A percentile compares a stretch with the other conserved stretches of the same genome.
phyloP scores from a whole-genome alignment of 2,888 invertebrate species.

The Eutolmus rufibarbis region DNA sequence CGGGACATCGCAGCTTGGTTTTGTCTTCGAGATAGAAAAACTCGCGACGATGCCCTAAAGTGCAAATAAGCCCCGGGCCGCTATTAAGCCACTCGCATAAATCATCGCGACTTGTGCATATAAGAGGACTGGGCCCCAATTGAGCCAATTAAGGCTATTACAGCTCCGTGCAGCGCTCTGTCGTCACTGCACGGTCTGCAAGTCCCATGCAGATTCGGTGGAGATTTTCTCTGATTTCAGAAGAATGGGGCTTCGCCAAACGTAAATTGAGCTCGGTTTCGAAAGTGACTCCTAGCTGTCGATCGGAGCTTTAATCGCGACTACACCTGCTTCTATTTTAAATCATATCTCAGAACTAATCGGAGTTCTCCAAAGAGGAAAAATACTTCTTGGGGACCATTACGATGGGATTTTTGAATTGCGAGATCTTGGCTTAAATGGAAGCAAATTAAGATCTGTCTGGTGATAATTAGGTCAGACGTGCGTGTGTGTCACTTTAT shows the following conservation, averaged over 20 bases:
- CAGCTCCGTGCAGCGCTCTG: not conserved
- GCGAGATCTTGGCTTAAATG: not conserved
- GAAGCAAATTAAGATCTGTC: not conserved
- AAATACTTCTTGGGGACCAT: not conserved
- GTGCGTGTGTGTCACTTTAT: not conserved
- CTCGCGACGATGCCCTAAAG: not conserved
- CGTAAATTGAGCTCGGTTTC: not conserved
- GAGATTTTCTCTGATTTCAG: not conserved
- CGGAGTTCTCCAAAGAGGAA: not conserved
- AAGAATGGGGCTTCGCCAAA: not conserved
- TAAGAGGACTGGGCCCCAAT: not conserved
- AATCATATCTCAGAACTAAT: not conserved
- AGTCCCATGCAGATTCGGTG: not conserved
- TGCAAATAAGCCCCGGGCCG: not conserved
- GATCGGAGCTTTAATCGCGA: not conserved
- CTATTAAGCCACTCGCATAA: not conserved
- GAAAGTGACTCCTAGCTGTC: not conserved
- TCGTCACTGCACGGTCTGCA: not conserved
- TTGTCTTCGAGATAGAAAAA: not conserved
- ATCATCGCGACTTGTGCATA: not conserved
- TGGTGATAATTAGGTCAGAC: not conserved
- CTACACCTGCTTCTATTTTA: not conserved
- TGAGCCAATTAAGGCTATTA: constrained; percentile 32
- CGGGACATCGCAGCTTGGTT: not conserved
- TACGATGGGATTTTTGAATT: not conserved